Evolutionary conservation across 2,888 invertebrate genomes (phyloP).

Genomic region (Melieria omissa): DNA sequence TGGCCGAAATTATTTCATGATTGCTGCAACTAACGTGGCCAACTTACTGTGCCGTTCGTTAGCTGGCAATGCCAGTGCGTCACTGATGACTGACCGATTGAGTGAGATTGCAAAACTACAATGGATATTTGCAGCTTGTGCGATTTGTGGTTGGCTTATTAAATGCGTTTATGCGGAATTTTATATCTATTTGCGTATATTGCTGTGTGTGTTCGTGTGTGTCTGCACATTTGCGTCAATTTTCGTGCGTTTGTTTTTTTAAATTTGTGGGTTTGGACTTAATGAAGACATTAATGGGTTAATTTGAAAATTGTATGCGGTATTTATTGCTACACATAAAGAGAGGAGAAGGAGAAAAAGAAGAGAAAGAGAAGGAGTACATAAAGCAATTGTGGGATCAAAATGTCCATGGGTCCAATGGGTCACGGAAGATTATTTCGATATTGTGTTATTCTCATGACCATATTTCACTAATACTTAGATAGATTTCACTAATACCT

Average conservation of each 20-base stretch:
- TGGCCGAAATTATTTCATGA: background rate
- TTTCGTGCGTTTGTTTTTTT: background rate
- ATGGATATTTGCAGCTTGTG: background rate
- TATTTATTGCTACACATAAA: background rate
- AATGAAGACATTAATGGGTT: background rate
- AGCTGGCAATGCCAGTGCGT: background rate
- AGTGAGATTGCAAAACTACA: background rate
- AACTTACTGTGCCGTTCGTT: background rate
- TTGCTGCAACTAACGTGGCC: background rate
- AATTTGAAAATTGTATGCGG: background rate
- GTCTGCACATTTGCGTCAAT: no score
- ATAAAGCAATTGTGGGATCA: no score
- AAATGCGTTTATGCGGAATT: background rate
- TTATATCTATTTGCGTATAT: background rate
- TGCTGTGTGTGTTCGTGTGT: no score
- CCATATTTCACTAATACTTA: no score
- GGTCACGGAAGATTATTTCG: no score
- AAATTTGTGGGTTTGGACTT: background rate
- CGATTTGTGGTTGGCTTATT: background rate
- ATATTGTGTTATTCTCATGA: no score
- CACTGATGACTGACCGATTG: background rate
- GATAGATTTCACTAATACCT: no score
- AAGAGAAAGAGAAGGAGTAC: no score
- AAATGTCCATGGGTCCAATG: no score
- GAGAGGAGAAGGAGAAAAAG: no score